These are phyloP conservation scores for Lerema accius DNA, from an alignment of 1,140 invertebrate species.

Conservation along the genomic window DNA sequence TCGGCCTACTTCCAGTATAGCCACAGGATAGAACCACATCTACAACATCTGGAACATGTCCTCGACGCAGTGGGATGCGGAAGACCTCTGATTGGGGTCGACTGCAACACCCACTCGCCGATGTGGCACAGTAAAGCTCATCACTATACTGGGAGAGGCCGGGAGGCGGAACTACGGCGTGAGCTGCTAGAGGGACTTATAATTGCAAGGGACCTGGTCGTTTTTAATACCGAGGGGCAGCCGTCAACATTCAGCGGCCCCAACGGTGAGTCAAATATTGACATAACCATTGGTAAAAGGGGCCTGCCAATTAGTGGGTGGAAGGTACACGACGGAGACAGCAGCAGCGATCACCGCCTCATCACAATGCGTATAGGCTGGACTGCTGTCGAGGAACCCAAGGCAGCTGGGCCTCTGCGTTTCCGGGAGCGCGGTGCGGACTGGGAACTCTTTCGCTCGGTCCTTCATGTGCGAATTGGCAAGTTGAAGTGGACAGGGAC, in stretches of 20 bases:
- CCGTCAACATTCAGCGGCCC: conserved; percentile 29
- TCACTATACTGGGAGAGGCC: conserved; percentile 8
- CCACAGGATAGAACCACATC: conserved; percentile 19
- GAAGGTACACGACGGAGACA: conserved; percentile 26
- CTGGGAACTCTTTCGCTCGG: conserved; percentile 1
- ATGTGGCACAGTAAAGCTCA: neutral
- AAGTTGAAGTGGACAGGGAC: neutral
- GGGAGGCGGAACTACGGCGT: neutral
- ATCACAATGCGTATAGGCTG: conserved; percentile 1
- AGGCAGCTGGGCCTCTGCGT: neutral
- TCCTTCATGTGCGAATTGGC: neutral
- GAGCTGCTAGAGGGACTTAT: conserved; percentile 5
- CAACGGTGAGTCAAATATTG: conserved; percentile 29
- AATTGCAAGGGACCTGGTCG: neutral
- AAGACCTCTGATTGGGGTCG: conserved; percentile 19
- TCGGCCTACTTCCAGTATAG: conserved; percentile 39
- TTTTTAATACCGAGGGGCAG: conserved; percentile 13
- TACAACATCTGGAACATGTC: conserved; percentile 9
- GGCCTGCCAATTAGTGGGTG: neutral
- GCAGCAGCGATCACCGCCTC: conserved; percentile 25
- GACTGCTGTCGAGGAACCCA: neutral
- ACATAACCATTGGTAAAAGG: neutral
- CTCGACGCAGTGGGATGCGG: neutral
- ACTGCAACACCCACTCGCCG: conserved; percentile 18
- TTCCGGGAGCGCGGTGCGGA: conserved; percentile 7